phyloP scores from a whole-genome alignment of 2,888 invertebrate genomes.

The Tetragonisca angustula region DNA sequence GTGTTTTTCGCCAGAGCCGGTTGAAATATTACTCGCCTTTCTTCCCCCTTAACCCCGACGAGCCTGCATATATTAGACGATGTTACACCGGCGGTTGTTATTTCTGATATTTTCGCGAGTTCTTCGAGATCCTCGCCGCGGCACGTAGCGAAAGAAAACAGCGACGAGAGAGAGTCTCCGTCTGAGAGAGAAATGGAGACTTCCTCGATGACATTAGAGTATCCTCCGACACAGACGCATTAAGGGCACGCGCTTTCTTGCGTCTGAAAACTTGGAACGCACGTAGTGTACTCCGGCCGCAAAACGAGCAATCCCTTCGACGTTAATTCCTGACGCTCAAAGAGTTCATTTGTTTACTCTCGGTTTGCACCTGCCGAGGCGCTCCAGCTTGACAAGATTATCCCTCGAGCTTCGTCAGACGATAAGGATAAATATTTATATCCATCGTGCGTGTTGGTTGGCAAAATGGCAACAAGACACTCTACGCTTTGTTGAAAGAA shows the following conservation, averaged over 20 bases:
- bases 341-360: not conserved
- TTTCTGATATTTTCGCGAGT: conserved; percentile 16
- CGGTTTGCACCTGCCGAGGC: not conserved
- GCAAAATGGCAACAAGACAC: no score
- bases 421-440: no score
- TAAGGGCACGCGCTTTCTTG: not conserved
- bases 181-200: not conserved
- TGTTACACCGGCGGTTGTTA: conserved; percentile 27
- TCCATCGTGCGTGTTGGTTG: no score
- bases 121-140: not conserved
- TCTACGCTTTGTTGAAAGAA: no score
- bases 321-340: not conserved
- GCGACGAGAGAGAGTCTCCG: no score
- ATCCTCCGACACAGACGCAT: not conserved
- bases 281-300: not conserved
- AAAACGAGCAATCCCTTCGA: not conserved
- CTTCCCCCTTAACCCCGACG: not conserved
- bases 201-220: not conserved
- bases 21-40: conserved; percentile 54
- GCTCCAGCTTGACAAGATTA: no score
- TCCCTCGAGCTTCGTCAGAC: no score
- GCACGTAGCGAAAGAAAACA: not conserved
- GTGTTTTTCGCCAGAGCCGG: conserved; percentile 32
- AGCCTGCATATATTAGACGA: conserved; percentile 41
- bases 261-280: not conserved